Evolutionary conservation across 2,113 vertebrate genomes (phyloP).

Genomic region (Oryzias celebensis): DNA sequence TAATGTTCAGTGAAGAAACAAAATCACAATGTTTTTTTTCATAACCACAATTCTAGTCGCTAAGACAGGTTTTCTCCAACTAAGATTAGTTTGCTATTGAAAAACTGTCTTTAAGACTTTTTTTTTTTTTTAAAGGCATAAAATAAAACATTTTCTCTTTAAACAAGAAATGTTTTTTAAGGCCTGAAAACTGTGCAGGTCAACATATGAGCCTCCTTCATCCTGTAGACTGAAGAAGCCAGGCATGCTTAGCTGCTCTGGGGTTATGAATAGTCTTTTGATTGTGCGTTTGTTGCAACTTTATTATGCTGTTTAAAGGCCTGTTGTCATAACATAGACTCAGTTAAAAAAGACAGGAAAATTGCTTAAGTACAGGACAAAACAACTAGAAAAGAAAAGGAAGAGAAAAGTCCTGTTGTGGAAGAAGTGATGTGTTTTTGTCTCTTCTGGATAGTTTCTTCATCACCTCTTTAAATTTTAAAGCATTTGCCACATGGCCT

Average conservation of each 20-base stretch:
- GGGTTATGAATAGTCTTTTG: constrained; percentile 10
- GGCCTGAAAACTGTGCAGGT: constrained; percentile 54
- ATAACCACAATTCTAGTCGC: too few species aligned
- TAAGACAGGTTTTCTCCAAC: too few species aligned
- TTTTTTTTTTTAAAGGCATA: too few species aligned
- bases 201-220: constrained; percentile 11
- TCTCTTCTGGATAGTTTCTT: constrained; percentile 94
- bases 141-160: too few species aligned
- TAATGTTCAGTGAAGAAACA: too few species aligned
- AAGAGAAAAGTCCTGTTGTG: constrained; percentile 69
- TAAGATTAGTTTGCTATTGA: too few species aligned
- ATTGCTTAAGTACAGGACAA: constrained; percentile 21
- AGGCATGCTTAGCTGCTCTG: constrained; percentile 11
- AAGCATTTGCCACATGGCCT: constrained; percentile 87
- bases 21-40: too few species aligned
- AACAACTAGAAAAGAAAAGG: constrained; percentile 46
- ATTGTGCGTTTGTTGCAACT: constrained; percentile 17
- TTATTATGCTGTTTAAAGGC: constrained; percentile 4
- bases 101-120: too few species aligned
- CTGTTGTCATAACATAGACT: constrained; percentile 15
- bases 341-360: too few species aligned
- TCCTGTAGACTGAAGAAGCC: constrained; percentile 12
- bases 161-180: background rate
- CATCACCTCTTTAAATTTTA: constrained; percentile 99
- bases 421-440: constrained; percentile 77